These are phyloP conservation scores for Tympanuchus pallidicinctus DNA, from an alignment of 2,113 vertebrate genomes.

Conservation along the genomic window DNA sequence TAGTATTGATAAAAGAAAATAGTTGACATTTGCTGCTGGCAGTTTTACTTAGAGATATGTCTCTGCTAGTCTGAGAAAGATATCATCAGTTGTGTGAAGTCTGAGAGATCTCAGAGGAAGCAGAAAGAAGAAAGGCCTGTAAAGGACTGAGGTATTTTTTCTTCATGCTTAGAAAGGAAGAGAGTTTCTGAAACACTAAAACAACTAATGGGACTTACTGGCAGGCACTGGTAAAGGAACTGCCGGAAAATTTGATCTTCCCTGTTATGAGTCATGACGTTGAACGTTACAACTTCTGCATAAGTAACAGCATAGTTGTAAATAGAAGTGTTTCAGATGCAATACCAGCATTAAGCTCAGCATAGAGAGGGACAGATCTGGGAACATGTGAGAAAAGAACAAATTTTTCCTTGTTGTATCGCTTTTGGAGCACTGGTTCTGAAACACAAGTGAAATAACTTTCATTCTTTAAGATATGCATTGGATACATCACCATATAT, in stretches of 20 bases:
- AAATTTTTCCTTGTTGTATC: not conserved
- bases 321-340: not conserved
- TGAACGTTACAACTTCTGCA: slow-evolving; percentile 2
- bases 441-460: not conserved
- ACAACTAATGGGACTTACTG: slow-evolving; percentile 38
- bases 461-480: not conserved
- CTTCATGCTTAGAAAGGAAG: slow-evolving; percentile 1
- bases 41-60: slow-evolving; percentile 76
- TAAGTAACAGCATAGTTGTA: not conserved
- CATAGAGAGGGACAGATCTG: not conserved
- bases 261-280: not conserved
- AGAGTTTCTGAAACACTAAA: slow-evolving; percentile 32
- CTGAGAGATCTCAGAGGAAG: slow-evolving; percentile 71
- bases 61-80: slow-evolving; percentile 74
- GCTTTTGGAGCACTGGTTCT: not conserved
- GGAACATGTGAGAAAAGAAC: not conserved
- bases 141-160: slow-evolving; percentile 17
- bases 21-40: slow-evolving; percentile 78
- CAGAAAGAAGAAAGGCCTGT: slow-evolving; percentile 48
- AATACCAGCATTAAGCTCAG: not conserved
- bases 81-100: slow-evolving; percentile 69
- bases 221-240: slow-evolving; percentile 28
- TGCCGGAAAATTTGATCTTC: slow-evolving; percentile 33
- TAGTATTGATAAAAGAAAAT: slow-evolving; percentile 76
- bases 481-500: not conserved